phyloP scores from a whole-genome alignment of 2,888 invertebrate genomes.

The Lacanobia oleracea region DNA sequence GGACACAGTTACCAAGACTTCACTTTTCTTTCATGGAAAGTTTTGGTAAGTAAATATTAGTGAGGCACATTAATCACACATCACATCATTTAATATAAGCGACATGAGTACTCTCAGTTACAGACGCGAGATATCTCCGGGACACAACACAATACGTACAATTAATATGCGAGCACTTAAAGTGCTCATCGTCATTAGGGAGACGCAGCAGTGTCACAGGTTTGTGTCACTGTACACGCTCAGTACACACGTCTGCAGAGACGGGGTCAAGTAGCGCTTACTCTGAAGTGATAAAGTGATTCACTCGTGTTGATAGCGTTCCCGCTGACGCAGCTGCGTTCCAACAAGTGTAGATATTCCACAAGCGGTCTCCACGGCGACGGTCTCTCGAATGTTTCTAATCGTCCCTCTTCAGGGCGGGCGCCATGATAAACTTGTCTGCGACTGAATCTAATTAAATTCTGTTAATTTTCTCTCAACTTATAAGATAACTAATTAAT shows the following conservation, averaged over 20 bases:
- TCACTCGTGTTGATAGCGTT: neutral
- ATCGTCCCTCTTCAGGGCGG: neutral
- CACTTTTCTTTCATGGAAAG: neutral
- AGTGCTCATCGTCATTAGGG: constrained; percentile 17
- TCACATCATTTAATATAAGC: neutral
- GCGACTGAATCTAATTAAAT: constrained; percentile 35
- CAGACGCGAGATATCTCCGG: constrained; percentile 6
- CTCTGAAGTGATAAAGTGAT: neutral
- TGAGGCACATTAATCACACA: neutral
- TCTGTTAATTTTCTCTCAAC: constrained; percentile 34
- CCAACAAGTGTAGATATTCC: too few species aligned
- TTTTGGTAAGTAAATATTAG: neutral
- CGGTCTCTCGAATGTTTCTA: neutral
- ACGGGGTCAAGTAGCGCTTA: neutral
- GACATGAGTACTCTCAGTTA: constrained; percentile 8
- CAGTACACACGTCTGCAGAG: neutral
- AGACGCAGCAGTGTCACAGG: neutral
- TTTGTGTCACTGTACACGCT: constrained; percentile 3
- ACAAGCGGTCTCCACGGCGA: neutral
- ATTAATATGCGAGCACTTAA: constrained; percentile 27
- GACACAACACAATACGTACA: constrained; percentile 16
- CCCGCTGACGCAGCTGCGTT: neutral
- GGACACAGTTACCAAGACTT: neutral
- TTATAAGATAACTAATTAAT: constrained; percentile 40
- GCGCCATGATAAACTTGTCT: constrained; percentile 14